Base-by-base conservation (phyloP, 2,888 invertebrate genomes). In the Stenoptilia bipunctidactyla region DNA sequence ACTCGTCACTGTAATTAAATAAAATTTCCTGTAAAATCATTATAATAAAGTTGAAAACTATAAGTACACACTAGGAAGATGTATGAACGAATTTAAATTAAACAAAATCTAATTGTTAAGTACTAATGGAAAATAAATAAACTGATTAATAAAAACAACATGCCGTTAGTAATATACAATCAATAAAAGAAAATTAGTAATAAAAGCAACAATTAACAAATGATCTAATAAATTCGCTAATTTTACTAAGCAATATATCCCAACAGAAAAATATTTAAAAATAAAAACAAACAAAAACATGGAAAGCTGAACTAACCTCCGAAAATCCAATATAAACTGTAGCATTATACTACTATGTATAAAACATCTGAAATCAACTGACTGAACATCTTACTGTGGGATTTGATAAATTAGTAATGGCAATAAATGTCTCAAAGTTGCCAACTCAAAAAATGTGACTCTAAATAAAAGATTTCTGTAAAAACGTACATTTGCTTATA, bases 401-500 rank as follows among this genome's bases (percentile, higher is more conserved):
- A 4, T n/a, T n/a, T 30, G 9, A 4, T n/a, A 30, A 8, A n/a
- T 30, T 30, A 3, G 10, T 12, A 8, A 8, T 30, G 12, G 30
- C 4, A 30, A 30, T n/a, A 30, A n/a, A n/a, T n/a, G n/a, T n/a
- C 30, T n/a, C 6, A n/a, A 12, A 30, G 3, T 8, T 3, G 12
- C n/a, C 10, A 8, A n/a, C 2, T n/a, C 30, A 30, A 8, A 8
- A 8, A 30, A n/a, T 8, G 30, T 30, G 4, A 12, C 4, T 33
- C 36, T 38, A 35, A 76, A 76, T 74, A 69, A 79, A 77, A 77
- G 76, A 69, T 74, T 49, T 48, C 40, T 52, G 46, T 53, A 45
- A 68, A 72, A 79, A 76, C 71, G 64, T 77, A 72, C 71, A 77
- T 75, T 71, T 58, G 63, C 66, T 76, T 79, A 76, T 80, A 82